Evolutionary conservation across 2,888 invertebrate species (phyloP).

Genomic region (Thera britannica): DNA sequence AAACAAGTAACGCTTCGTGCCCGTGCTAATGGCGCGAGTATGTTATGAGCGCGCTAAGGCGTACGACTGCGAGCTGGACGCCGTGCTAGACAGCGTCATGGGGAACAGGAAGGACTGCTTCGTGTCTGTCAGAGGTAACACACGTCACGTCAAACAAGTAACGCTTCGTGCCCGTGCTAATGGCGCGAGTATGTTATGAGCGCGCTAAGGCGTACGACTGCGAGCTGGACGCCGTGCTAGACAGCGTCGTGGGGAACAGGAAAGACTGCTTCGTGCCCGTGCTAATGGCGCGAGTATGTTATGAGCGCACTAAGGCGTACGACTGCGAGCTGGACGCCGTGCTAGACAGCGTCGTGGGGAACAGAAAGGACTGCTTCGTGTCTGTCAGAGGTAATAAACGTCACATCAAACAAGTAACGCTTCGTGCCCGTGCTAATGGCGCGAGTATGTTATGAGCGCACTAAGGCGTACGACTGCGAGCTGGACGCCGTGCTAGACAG

Average conservation of each 20-base stretch:
- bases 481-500: slow-evolving; percentile 98
- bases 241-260: slow-evolving; percentile 95
- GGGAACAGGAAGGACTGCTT: slow-evolving; percentile 98
- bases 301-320: slow-evolving; percentile 93
- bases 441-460: slow-evolving; percentile 85
- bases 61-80: slow-evolving; percentile 97
- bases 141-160: too few relatives aligned
- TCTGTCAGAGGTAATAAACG: slow-evolving; percentile 57
- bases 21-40: too few relatives aligned
- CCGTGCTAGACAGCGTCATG: slow-evolving; percentile 95
- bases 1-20: too few relatives aligned
- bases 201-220: slow-evolving; percentile 96
- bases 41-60: slow-evolving; percentile 91
- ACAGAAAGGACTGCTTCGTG: slow-evolving; percentile 96
- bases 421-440: too few relatives aligned
- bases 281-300: slow-evolving; percentile 43
- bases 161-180: too few relatives aligned
- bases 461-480: slow-evolving; percentile 96
- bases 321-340: slow-evolving; percentile 98
- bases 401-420: too few relatives aligned
- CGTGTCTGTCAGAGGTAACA: slow-evolving; percentile 72
- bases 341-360: slow-evolving; percentile 95
- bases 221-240: slow-evolving; percentile 97
- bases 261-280: slow-evolving; percentile 93
- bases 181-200: slow-evolving; percentile 74